Evolutionary conservation across 2,888 invertebrate species (phyloP), one percentile per base, ranked within the genome.

Genomic region (Eretmocerus hayati): DNA sequence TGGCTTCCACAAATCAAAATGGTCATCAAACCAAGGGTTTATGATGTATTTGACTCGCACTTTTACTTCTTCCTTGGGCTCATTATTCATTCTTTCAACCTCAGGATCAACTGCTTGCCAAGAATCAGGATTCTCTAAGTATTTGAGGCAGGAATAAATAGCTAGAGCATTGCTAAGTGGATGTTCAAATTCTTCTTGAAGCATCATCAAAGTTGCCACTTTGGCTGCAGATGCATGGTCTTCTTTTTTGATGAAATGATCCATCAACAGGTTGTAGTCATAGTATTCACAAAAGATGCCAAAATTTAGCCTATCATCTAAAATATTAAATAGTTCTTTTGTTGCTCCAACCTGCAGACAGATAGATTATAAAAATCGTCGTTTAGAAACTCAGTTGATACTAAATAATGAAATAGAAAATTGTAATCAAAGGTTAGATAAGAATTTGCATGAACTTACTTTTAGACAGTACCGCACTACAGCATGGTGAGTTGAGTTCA

Each of bases 221-320:
- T 82, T 80, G 0, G 89, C 85, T 15, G 94, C 95, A 50, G 78
- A 75, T 35, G 75, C 75, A 66, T 75, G 85, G 63, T 89, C 78
- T 46, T 82, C 74, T 26, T 76, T 72, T 62, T 84, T 81, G 47
- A 95, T 72, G 60, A 90, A 84, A 46, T 79, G 77, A 65, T 95
- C 85, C 73, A 96, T 75, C 31, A 93, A 71, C 42, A 94, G 74
- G 69, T 90, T 91, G 8, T 84, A 84, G 23, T 81, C 77, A 58
- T 83, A 86, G 52, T 81, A 72, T 72, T 96, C 92, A n/a, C 91
- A 80, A 66, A 95, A 95, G 26, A 97, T 72, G 2, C 97, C 97
- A 75, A 87, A 96, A 63, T 86, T 85, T 15, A 88, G 67, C 46
- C 90, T 83, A 67, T 94, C 87, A 62, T 85, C 81, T 38, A 96